A percentile compares a stretch with the other conserved stretches of the same genome.
phyloP scores from a whole-genome alignment of 2,888 invertebrate species.

The Drepanosiphum platanoidis region DNA sequence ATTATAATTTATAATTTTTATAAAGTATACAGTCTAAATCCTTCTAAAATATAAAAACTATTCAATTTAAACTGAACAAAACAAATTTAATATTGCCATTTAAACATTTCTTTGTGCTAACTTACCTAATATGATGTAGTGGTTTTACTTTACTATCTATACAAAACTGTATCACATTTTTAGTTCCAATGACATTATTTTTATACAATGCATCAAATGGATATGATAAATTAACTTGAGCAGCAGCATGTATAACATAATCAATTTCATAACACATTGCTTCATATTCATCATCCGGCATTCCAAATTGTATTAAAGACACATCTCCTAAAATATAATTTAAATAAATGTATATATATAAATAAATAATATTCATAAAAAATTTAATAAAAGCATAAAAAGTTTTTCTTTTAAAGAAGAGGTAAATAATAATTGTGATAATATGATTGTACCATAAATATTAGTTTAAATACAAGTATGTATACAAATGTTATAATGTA shows the following conservation, averaged over 20 bases:
- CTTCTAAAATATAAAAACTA: not conserved
- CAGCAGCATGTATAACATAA: conserved; percentile 65
- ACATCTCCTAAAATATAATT: conserved; percentile 64
- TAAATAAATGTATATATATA: not conserved
- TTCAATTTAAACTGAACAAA: not conserved
- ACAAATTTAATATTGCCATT: not conserved
- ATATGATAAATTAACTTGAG: conserved; percentile 65
- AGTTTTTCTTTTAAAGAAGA: no score
- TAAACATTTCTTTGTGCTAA: not conserved
- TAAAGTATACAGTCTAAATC: no score
- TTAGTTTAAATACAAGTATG: no score
- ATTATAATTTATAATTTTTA: no score
- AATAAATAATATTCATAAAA: not conserved
- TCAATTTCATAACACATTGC: conserved; percentile 64
- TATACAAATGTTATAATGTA: no score
- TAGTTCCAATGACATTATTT: conserved; percentile 65
- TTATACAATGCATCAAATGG: conserved; percentile 64
- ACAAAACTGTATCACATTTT: conserved; percentile 65
- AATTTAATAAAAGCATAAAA: not conserved
- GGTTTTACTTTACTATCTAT: conserved; percentile 65
- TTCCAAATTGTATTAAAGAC: conserved; percentile 64
- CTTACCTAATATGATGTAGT: conserved; percentile 65
- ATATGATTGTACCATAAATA: no score
- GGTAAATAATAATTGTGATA: not conserved
- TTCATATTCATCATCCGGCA: conserved; percentile 64